A percentile compares a stretch with the other conserved stretches of the same genome.
Conservation (phyloP, 1,140 invertebrate species). For the Drosophila sulfurigaster region DNA sequence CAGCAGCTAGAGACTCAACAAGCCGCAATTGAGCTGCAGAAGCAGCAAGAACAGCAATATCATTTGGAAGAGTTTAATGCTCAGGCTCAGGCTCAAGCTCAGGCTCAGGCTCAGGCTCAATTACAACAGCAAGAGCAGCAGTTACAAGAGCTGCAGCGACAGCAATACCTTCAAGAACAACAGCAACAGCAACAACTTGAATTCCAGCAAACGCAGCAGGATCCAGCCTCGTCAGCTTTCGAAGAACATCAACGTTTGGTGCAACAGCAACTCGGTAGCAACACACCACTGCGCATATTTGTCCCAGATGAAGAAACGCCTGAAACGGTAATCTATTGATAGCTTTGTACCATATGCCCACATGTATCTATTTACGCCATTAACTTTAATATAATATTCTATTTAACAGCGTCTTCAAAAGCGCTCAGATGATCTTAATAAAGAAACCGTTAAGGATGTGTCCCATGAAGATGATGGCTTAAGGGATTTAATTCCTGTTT, state of each 20-base stretch:
- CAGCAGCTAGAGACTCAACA: slow-evolving; percentile 74
- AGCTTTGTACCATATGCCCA: not conserved
- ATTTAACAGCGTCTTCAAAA: slow-evolving; percentile 68
- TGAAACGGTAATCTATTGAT: slow-evolving; percentile 55
- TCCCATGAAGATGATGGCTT: slow-evolving; percentile 19
- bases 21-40: slow-evolving; percentile 65
- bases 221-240: slow-evolving; percentile 68
- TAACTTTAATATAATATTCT: not conserved
- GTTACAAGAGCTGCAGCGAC: slow-evolving; percentile 52
- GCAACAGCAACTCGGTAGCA: slow-evolving; percentile 73
- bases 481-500: slow-evolving; percentile 74
- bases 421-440: slow-evolving; percentile 67
- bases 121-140: slow-evolving; percentile 47
- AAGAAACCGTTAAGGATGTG: slow-evolving; percentile 56
- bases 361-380: not conserved
- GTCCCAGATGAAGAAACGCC: slow-evolving; percentile 88
- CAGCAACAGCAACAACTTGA: slow-evolving; percentile 49
- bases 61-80: slow-evolving; percentile 55
- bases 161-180: slow-evolving; percentile 41
- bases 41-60: slow-evolving; percentile 62
- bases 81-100: slow-evolving; percentile 52
- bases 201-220: slow-evolving; percentile 29
- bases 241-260: slow-evolving; percentile 81
- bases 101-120: slow-evolving; percentile 59
- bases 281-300: slow-evolving; percentile 77